Base-by-base conservation (phyloP, 2,888 invertebrate genomes). In the Eupsilia transversa region DNA sequence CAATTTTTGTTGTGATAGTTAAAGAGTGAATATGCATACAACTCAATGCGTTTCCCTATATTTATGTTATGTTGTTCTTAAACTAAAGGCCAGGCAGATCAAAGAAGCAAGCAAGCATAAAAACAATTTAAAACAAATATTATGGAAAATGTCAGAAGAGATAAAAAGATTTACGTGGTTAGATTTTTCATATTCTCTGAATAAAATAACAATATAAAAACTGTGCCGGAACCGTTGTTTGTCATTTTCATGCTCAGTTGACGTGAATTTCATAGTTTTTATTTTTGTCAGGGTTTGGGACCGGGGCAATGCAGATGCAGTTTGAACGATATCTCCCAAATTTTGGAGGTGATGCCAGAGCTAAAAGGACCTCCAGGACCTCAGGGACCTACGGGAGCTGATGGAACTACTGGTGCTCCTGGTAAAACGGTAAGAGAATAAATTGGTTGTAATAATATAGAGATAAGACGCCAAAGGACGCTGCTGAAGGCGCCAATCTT, bases 371-470 rank as follows among this genome's bases (percentile, higher is more conserved):
- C 97, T 2, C 97, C 98, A 56, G 96, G 96, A 0, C 93, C 94
- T 0, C 95, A 94, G 72, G 98, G 98, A 0, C 92, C 97, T 6
- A 97, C 97, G 4, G 98, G 98, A 54, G 97, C 97, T 81, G 98
- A 98, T 91, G 98, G 98, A 43, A 98, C 98, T 87, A 97, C 97
- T 43, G 98, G 98, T 43, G 97, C 97, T 77, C 98, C 98, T 80
- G 98, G 98, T 82, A 97, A 97, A 89, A 98, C 98, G 93, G 98
- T 98, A 96, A 96, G 95, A 83, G 14, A n/a, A 20, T 43, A 3
- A n/a, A 35, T 6, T 27, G 4, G 1, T 27, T 30, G 4, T 49
- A 27, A 6, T 57, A 20, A 20, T 20, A 56, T 17, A 56, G 30
- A 20, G 3, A n/a, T 20, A n/a, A 49, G 4, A 23, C 4, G 4